These are phyloP conservation scores for Harpagus bidentatus DNA, from an alignment of 2,113 vertebrate species.

Conservation along the genomic window DNA sequence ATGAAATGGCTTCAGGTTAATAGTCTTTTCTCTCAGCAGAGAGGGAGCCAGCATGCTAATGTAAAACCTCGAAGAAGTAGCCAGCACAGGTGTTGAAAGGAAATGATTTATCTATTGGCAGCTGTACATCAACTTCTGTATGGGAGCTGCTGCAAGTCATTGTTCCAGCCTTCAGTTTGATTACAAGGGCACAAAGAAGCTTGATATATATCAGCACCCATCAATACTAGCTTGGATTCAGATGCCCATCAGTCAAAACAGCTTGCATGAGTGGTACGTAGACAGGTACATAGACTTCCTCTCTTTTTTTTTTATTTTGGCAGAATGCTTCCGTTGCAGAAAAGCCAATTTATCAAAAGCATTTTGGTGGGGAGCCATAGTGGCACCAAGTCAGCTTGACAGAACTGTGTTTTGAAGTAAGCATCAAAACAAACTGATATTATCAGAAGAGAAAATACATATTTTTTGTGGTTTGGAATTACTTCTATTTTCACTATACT, in stretches of 20 bases:
- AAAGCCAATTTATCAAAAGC: not conserved
- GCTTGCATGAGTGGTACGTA: not conserved
- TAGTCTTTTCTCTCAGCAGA: not conserved
- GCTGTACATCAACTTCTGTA: not conserved
- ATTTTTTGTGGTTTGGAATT: not conserved
- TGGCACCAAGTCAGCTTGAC: not conserved
- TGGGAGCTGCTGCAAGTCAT: not conserved
- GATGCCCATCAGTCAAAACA: not conserved
- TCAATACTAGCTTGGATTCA: not conserved
- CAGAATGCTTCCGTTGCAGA: not conserved
- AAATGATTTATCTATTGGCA: constrained; percentile 34
- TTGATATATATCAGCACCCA: not conserved
- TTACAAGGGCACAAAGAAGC: not conserved
- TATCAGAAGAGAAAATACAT: not conserved
- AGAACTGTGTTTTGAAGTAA: not conserved
- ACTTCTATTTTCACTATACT: not conserved
- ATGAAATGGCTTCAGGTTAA: not conserved
- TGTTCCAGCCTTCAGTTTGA: not conserved
- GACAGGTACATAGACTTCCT: not conserved
- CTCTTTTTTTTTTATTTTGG: not conserved
- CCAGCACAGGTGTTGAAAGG: constrained; percentile 11
- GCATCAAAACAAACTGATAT: not conserved
- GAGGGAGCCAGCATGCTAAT: not conserved
- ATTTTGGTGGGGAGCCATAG: not conserved
- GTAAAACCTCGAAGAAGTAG: not conserved